Evolutionary conservation across 2,888 invertebrate genomes (phyloP), one percentile per base, ranked within the genome.

Genomic region (Fissipunctia ypsillon): DNA sequence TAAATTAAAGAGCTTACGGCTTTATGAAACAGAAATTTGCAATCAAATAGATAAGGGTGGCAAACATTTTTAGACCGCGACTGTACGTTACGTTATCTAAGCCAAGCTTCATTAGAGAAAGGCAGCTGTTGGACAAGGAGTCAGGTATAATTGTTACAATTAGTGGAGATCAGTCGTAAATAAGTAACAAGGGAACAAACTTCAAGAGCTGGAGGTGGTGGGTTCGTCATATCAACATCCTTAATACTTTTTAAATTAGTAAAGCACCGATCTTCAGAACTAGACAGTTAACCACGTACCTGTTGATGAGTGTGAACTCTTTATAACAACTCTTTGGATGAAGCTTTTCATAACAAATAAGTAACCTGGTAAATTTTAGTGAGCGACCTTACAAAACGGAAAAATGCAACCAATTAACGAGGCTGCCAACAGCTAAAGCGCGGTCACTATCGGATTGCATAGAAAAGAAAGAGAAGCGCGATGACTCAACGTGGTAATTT

Each of bases 81-180:
- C 5, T 25, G 38, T n/a, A n/a, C n/a, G n/a, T 56, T 50, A 52
- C 9, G 38, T 54, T 48, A 43, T 6, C 9, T 22, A 22, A 52
- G 28, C 12, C 43, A 38, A 22, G 50, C 10, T 52, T 72, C 59
- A 59, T 79, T 76, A 76, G 38, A 43, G 22, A 14, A 19, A 43
- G 6, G 28, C 22, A 25, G 3, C n/a, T 31, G 19, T 52, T 50
- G 38, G 43, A 43, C 57, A 52, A 79, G 52, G 35, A 64, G 45
- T 73, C 64, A 31, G 73, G 59, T 73, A 4, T 73, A 73, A 60
- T 64, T 81, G 79, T 63, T 0, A 69, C 74, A 79, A 85, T 85
- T 79, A 86, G 72, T 63, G 38, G 12, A 35, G 9, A 66, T 50
- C 54, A 63, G 67, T 66, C 50, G 73, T 69, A 66, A 78, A 48